phyloP scores from a whole-genome alignment of 2,113 vertebrate species.

The Antidorcas marsupialis region DNA sequence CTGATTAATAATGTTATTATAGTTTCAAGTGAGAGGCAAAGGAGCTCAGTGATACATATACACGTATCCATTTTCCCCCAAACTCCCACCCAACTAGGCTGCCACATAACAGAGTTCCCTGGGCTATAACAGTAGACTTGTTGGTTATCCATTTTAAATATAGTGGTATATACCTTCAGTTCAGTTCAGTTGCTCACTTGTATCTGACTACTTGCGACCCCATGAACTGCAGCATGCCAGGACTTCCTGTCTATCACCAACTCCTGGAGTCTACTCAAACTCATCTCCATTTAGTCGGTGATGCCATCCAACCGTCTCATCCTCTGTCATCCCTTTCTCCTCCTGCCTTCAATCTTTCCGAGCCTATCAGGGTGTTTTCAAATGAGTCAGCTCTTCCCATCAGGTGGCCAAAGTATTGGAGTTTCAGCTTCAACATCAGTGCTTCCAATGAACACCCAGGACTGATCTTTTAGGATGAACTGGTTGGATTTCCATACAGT shows the following conservation, averaged over 20 bases:
- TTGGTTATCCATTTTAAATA: neutral
- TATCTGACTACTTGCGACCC: fast-evolving
- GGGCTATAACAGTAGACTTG: neutral
- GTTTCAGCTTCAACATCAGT: neutral
- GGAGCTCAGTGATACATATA: neutral
- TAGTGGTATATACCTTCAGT: neutral
- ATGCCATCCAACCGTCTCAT: neutral
- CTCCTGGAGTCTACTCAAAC: neutral
- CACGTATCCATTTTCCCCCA: neutral
- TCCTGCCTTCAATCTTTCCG: neutral
- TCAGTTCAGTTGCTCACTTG: neutral
- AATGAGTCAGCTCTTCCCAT: fast-evolving
- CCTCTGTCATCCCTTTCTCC: neutral
- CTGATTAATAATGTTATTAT: neutral
- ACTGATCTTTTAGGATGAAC: neutral
- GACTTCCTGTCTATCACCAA: neutral
- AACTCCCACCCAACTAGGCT: neutral
- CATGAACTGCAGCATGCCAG: neutral
- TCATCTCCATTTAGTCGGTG: neutral
- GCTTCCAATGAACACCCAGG: neutral
- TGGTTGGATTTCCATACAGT: neutral
- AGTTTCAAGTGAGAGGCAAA: neutral
- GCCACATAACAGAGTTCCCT: neutral
- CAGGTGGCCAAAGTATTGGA: neutral
- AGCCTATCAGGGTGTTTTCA: neutral